A percentile compares a stretch with the other conserved stretches of the same genome.
Conservation (phyloP, 2,113 vertebrate species). For the Hiodon alosoides region DNA sequence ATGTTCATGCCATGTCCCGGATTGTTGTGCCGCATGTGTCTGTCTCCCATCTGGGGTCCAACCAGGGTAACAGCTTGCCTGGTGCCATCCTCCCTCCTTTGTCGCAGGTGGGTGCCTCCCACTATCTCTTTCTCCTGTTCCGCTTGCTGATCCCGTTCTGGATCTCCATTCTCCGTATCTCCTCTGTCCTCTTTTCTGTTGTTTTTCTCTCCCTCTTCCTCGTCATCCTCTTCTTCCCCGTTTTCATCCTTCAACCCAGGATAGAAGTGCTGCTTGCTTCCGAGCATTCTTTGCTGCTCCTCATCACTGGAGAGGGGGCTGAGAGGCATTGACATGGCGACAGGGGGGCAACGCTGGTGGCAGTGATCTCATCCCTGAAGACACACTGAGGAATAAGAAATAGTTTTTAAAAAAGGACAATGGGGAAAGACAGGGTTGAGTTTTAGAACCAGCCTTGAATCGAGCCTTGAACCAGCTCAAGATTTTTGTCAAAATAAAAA, state of each 20-base stretch:
- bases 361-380: constrained; percentile 47
- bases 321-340: constrained; percentile 76
- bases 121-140: constrained; percentile 46
- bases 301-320: constrained; percentile 76
- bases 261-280: constrained; percentile 69
- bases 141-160: constrained; percentile 31
- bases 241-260: constrained; percentile 61
- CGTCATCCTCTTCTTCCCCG: constrained; percentile 72
- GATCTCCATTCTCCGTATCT: constrained; percentile 40
- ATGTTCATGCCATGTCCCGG: constrained; percentile 42
- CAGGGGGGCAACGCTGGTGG: constrained; percentile 64
- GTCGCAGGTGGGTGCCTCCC: constrained; percentile 51
- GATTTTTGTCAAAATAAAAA: neutral
- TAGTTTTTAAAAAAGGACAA: neutral
- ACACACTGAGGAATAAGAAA: constrained; percentile 46
- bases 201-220: constrained; percentile 75
- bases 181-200: constrained; percentile 30
- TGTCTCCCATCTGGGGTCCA: constrained; percentile 56
- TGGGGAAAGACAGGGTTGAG: too few relatives aligned
- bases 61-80: constrained; percentile 64
- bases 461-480: too few relatives aligned
- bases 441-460: too few relatives aligned
- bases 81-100: constrained; percentile 52
- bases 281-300: constrained; percentile 74
- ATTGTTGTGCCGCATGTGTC: constrained; percentile 48